These are phyloP conservation scores for Dasyprocta punctata DNA, from an alignment of 2,113 vertebrate species.

Conservation along the genomic window DNA sequence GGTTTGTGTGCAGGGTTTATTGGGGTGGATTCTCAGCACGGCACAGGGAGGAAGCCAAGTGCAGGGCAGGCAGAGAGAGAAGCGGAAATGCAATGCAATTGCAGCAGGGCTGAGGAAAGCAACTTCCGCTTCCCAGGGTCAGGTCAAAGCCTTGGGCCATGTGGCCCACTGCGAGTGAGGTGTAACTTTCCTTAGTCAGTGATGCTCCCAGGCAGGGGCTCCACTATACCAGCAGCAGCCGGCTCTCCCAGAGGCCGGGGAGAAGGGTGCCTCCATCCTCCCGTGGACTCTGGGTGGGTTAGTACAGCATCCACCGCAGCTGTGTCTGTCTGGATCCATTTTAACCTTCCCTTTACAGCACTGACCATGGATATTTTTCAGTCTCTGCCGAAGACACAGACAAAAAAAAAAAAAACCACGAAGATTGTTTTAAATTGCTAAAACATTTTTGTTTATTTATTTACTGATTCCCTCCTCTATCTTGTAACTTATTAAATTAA, in stretches of 20 bases:
- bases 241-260: neutral
- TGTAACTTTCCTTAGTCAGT: neutral
- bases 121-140: neutral
- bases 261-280: accelerated
- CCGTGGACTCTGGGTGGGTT: accelerated
- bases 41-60: neutral
- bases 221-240: neutral
- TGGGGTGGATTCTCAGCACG: neutral
- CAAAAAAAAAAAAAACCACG: too few species aligned
- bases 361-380: neutral
- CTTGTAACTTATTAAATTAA: neutral
- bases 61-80: neutral
- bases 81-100: accelerated
- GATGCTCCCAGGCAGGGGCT: neutral
- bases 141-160: accelerated
- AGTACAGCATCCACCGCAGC: accelerated
- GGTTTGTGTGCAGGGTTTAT: neutral
- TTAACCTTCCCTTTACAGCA: neutral
- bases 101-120: accelerated
- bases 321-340: neutral
- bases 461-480: neutral
- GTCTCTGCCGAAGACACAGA: neutral
- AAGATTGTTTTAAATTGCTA: neutral
- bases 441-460: neutral
- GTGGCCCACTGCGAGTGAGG: neutral